Base-by-base conservation (phyloP, 2,888 invertebrate genomes). In the Orchestes rusci region DNA sequence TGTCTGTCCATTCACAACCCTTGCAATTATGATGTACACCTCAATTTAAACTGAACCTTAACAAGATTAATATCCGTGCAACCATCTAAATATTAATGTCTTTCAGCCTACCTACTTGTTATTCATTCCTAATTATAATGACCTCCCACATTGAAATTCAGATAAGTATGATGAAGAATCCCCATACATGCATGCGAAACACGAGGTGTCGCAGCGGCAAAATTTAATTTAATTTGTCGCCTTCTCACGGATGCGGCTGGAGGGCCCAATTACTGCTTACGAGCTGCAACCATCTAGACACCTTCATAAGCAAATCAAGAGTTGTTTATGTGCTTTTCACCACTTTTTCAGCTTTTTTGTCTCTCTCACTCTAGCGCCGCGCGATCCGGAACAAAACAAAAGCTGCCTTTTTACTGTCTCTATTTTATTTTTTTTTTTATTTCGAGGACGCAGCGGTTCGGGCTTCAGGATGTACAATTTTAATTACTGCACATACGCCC, bases 311-410 rank as follows among this genome's bases (percentile, higher is more conserved):
- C 46, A 46, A 46, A 48, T 48, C 48, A 48, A 48, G 43, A 39
- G 48, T 43, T 48, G 40, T 48, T 48, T 48, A 48, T 48, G 48
- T 39, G 43, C 48, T 48, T 48, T 48, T 48, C 43, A 40, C 27
- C 43, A 43, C 33, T 43, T 43, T 45, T 41, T 38, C 35, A 38
- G 38, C 40, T 16, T 42, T 47, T 47, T 43, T 43, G 34, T 47
- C 43, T 43, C 17, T 32, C 23, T 30, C 12, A n/a, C 30, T 7
- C 30, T 12, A 30, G 23, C 37, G 31, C 19, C 37, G 40, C 40
- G 23, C 45, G 28, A 45, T 40, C 35, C 35, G 32, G 18, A 28
- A 18, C 19, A 32, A 42, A 39, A 47, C 37, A 42, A 29, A 35
- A 31, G 36, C 31, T 32, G 41, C 45, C 41, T 41, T 45, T 41